Evolutionary conservation across 2,113 vertebrate species (phyloP).

Genomic region (Osmerus mordax): DNA sequence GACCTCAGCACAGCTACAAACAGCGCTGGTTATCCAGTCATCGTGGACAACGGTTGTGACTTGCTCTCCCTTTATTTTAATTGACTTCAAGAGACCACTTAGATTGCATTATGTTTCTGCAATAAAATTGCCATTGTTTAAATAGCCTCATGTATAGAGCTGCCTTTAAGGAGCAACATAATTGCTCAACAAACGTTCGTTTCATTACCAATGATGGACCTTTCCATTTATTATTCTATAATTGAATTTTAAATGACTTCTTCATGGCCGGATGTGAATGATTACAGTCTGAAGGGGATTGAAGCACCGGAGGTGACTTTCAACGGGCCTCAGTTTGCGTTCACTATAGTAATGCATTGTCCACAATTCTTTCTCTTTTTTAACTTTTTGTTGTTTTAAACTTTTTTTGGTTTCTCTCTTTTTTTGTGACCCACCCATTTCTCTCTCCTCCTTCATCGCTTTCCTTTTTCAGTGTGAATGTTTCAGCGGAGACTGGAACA

Average conservation of each 20-base stretch:
- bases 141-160: conserved; percentile 33
- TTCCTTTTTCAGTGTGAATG: conserved; percentile 7
- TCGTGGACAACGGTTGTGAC: not conserved
- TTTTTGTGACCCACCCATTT: conserved; percentile 15
- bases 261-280: conserved; percentile 38
- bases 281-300: conserved; percentile 38
- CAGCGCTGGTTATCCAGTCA: not conserved
- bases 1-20: too few relatives aligned
- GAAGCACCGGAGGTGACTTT: conserved; percentile 21
- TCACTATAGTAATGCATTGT: not conserved
- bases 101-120: conserved; percentile 20
- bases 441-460: conserved; percentile 13
- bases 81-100: conserved; percentile 29
- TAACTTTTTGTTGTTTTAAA: conserved; percentile 17
- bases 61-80: conserved; percentile 7
- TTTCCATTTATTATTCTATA: conserved; percentile 51
- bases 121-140: conserved; percentile 29
- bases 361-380: not conserved
- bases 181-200: conserved; percentile 54
- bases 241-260: conserved; percentile 62
- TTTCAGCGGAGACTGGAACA: conserved; percentile 35
- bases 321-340: conserved; percentile 10
- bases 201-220: conserved; percentile 52
- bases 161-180: conserved; percentile 50
- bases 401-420: conserved; percentile 14